A percentile compares a stretch with the other conserved stretches of the same genome.
phyloP scores from a whole-genome alignment of 2,113 vertebrate genomes.

The Aspidoscelis tigris region DNA sequence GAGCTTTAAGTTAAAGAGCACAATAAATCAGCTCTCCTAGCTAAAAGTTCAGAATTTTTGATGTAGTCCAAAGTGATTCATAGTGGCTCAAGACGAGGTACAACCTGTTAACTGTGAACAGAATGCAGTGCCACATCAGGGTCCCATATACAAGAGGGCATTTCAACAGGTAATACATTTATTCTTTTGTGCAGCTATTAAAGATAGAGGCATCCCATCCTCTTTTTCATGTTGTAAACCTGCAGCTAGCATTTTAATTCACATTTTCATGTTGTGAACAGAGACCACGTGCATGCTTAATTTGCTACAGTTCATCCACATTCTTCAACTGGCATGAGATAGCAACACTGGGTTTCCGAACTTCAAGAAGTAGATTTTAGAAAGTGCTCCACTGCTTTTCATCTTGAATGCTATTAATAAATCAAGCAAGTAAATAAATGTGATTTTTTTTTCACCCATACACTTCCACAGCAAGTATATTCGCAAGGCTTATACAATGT shows the following conservation, averaged over 20 bases:
- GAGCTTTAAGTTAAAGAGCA: conserved; percentile 38
- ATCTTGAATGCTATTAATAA: neutral
- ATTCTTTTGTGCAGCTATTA: no score
- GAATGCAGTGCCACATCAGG: no score
- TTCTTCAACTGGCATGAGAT: neutral
- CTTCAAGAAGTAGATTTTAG: neutral
- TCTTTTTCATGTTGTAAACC: no score
- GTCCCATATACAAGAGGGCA: no score
- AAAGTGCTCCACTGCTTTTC: neutral
- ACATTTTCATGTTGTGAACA: neutral
- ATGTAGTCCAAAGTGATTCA: neutral
- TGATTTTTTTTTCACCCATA: neutral
- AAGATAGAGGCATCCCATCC: no score
- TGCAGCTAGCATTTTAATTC: neutral
- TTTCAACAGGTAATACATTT: no score
- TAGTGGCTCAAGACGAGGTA: no score
- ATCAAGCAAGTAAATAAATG: neutral
- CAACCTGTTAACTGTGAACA: no score
- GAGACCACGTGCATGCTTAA: neutral
- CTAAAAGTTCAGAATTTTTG: neutral
- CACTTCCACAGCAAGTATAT: neutral
- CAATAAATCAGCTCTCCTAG: conserved; percentile 34
- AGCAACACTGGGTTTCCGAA: neutral
- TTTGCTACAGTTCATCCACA: neutral
- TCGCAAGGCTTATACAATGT: neutral